Evolutionary conservation across 2,888 invertebrate species (phyloP), one percentile per base, ranked within the genome.

Genomic region (Hedya salicella): DNA sequence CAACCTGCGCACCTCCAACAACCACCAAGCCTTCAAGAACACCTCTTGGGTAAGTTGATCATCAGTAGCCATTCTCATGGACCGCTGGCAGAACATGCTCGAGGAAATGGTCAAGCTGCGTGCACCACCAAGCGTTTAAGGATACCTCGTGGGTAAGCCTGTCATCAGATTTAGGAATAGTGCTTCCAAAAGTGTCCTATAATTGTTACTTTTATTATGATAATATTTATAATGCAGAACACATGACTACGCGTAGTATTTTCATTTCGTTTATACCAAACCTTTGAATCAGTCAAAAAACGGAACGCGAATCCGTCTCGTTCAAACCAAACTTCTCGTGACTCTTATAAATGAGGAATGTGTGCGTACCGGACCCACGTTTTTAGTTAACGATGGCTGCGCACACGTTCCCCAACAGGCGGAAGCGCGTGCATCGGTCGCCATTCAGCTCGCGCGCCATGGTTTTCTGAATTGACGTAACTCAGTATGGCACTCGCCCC

Each of bases 61-160:
- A 36, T 36, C 9, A 9, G 2, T 9, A 36, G 6, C 9, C 1
- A 36, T 11, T 36, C 11, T 36, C 2, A 91, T 92, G 91, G 91
- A 92, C 83, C 91, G 91, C 76, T 91, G 91, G 91, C 91, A 92
- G 73, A 90, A 84, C 78, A 91, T 91, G 0, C 71, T 91, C 11
- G 91, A 91, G 74, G 91, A 91, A n/a, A 92, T 92, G 89, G 91
- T 92, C 56, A 79, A 91, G 68, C 78, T 92, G 19, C 82, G 91
- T 46, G 89, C 91, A 93, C 79, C 93, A 93, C 79, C 93, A 93
- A 60, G 89, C 92, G 62, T 94, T 93, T 76, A 94, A 94, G 76
- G 94, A 94, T 76, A 94, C 93, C 71, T 93, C 92, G 76, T 93
- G 93, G 94, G 94, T 93, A 71, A 92, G 92, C 76, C 25, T 13